phyloP scores from a whole-genome alignment of 2,797 vertebrate species.

The Mormyrops attenuatus region DNA sequence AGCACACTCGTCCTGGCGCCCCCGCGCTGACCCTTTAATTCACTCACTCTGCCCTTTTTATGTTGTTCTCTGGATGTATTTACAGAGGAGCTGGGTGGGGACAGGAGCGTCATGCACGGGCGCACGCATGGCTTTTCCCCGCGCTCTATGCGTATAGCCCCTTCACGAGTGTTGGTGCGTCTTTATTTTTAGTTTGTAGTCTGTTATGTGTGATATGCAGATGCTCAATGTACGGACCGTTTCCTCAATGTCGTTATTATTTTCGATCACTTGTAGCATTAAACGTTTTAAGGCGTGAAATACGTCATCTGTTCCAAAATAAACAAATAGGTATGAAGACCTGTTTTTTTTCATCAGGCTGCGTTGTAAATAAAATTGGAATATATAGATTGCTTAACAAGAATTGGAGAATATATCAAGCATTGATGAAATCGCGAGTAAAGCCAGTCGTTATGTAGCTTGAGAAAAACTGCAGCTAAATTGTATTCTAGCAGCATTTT shows the following conservation, averaged over 20 bases:
- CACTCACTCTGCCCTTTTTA: slow-evolving; percentile 68
- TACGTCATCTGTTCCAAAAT: not conserved
- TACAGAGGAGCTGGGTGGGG: slow-evolving; percentile 44
- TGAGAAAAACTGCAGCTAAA: not conserved
- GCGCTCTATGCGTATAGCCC: not conserved
- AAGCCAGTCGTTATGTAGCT: slow-evolving; percentile 3
- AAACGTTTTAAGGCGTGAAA: not conserved
- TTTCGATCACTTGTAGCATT: not conserved
- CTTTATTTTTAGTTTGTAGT: not conserved
- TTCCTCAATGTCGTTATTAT: not conserved
- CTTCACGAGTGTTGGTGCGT: not conserved
- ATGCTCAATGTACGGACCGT: not conserved
- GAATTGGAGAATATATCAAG: slow-evolving; percentile 21
- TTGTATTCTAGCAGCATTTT: not conserved
- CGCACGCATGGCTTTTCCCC: not conserved
- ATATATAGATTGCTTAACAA: slow-evolving; percentile 9
- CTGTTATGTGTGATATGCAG: not conserved
- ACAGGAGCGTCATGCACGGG: not conserved
- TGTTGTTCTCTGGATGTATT: slow-evolving; percentile 59
- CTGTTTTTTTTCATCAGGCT: slow-evolving; percentile 14
- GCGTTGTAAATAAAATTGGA: slow-evolving; percentile 23
- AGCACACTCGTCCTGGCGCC: slow-evolving; percentile 68
- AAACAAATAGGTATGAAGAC: not conserved
- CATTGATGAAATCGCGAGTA: slow-evolving; percentile 19
- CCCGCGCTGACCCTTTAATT: slow-evolving; percentile 71